Base-by-base conservation (phyloP, 30 jellyfish, hydroid and myxozoan genomes). In the Aurelia aurita region DNA sequence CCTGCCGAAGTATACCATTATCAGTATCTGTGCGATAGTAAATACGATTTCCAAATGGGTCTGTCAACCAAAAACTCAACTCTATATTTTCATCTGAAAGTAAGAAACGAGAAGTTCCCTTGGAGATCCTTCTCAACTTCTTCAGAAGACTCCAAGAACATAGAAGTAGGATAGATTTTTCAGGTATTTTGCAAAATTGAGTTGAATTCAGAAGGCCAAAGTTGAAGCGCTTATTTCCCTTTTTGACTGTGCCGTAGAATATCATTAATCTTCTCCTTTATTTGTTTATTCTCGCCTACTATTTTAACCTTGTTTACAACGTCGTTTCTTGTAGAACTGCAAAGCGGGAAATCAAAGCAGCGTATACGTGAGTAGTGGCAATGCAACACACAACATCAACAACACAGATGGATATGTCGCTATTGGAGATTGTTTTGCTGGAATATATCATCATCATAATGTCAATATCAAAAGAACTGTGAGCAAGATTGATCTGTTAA, bases 341-440 rank as follows among this genome's bases (percentile, higher is more conserved):
- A 64, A n/a, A 6, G 72, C 86, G 6, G 87, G 87, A 26, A 71
- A 71, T 77, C 74, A 61, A 23, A 84, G 87, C 64, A 60, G 85
- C 27, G 82, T 71, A 0, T 51, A 1, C 68, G 87, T 84, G 29
- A 84, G 67, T 13, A 71, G 77, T 53, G 29, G 23, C 18, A 58
- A 53, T 72, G 69, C 26, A 23, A 25, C 75, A 16, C 68, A 58
- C 20, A 46, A 51, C 15, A 27, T 25, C 23, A 84, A 63, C 72
- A 47, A 72, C 26, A 84, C 93, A 18, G 60, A 59, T 31, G 82
- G 81, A 19, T 73, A 58, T 23, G 70, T 84, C 1, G 43, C 80
- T 7, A 58, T 73, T 43, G 81, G 82, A 13, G 93, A 84, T 22
- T 84, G 93, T 31, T 84, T 84, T 46, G 74, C 87, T 5, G 67